phyloP scores from a whole-genome alignment of 2,797 vertebrate species.

The Phalloptychus januarius region DNA sequence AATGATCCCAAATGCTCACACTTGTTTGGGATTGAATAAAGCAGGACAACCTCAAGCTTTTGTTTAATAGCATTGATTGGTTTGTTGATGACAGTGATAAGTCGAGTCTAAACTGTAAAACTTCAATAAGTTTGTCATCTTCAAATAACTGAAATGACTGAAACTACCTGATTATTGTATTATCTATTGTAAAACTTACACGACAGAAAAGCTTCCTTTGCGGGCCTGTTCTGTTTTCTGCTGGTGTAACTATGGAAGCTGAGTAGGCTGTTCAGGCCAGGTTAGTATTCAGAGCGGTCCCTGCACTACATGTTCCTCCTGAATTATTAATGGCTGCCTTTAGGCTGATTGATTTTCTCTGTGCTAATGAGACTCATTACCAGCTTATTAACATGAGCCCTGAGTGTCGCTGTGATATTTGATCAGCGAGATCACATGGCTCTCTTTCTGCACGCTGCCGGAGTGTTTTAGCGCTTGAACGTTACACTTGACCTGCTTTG shows the following conservation, averaged over 20 bases:
- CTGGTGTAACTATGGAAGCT: conserved; percentile 48
- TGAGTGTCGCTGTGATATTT: conserved; percentile 63
- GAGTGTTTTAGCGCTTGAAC: conserved; percentile 22
- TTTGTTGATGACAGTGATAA: background rate
- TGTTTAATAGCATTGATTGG: background rate
- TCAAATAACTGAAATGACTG: background rate
- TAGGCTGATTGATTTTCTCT: conserved; percentile 79
- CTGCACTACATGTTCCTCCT: conserved; percentile 57
- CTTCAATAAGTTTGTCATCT: background rate
- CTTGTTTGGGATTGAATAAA: background rate
- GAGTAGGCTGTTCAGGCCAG: conserved; percentile 40
- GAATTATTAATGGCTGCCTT: conserved; percentile 79
- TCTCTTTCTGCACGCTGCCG: conserved; percentile 24
- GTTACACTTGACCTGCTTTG: conserved; percentile 57
- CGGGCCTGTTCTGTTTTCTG: conserved; percentile 19
- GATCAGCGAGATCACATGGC: conserved; percentile 70
- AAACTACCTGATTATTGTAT: too few relatives aligned
- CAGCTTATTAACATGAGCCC: conserved; percentile 72
- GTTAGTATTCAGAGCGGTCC: conserved; percentile 39
- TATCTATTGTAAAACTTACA: background rate
- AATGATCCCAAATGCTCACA: background rate
- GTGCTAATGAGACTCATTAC: conserved; percentile 85
- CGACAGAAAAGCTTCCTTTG: conserved; percentile 18
- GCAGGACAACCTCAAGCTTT: background rate
- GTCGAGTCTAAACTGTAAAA: background rate